Percentiles rank a stretch among this genome's conserved stretches.
Conservation (phyloP, 2,797 vertebrate genomes). For the Pangasius macronema region DNA sequence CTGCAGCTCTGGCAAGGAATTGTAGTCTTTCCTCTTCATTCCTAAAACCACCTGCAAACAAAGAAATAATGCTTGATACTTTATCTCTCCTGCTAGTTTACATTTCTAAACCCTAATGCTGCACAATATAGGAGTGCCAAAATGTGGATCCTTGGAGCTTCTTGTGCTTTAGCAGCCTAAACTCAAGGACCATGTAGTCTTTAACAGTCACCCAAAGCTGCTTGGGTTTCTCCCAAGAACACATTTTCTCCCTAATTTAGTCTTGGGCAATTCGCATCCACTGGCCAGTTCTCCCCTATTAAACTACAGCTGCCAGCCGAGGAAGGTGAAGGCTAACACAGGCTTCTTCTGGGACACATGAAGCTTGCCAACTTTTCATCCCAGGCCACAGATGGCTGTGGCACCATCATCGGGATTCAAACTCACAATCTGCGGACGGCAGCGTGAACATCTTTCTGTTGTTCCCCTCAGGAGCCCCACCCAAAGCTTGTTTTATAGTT, state of each 20-base stretch:
- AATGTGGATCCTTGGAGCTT: not conserved
- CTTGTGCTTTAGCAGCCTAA: not conserved
- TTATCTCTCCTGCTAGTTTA: not conserved
- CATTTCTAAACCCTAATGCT: not conserved
- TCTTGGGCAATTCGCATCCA: not conserved
- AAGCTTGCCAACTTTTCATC: not conserved
- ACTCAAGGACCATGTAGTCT: not conserved
- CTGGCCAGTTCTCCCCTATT: not conserved
- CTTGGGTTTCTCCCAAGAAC: rapidly evolving
- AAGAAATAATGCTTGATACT: conserved; percentile 5
- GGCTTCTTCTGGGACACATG: not conserved
- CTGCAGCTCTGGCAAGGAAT: conserved; percentile 70
- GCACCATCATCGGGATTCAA: not conserved
- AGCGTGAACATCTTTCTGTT: not conserved
- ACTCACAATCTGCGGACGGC: too few relatives aligned
- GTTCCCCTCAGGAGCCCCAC: not conserved
- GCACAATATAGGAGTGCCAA: not conserved
- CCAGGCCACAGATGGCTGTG: not conserved
- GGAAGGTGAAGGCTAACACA: not conserved
- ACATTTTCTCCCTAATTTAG: not conserved
- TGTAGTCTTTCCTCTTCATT: conserved; percentile 73
- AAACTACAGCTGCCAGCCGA: not conserved
- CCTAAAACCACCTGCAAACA: conserved; percentile 75
- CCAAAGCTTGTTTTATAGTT: not conserved
- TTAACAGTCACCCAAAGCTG: not conserved